Evolutionary conservation across 1,140 invertebrate species (phyloP).

Genomic region (Aphidius gifuensis): DNA sequence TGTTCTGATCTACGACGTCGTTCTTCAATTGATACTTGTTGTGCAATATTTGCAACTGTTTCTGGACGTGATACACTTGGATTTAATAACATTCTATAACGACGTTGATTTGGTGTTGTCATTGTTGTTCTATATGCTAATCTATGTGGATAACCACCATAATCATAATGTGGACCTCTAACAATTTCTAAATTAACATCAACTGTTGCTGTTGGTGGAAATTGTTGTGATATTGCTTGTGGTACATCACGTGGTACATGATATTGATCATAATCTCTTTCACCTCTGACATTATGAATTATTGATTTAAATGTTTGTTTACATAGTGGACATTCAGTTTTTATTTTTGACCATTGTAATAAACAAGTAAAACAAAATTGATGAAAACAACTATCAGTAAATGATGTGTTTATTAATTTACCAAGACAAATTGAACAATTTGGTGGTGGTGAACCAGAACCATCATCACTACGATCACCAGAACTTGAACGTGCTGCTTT

Average conservation of each 20-base stretch:
- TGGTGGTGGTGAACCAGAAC: conserved; percentile 67
- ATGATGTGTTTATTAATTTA: conserved; percentile 81
- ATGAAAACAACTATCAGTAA: conserved; percentile 88
- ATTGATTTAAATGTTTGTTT: conserved; percentile 89
- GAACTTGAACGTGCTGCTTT: conserved; percentile 32
- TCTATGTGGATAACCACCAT: neutral
- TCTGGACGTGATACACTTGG: conserved; percentile 39
- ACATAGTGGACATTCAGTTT: conserved; percentile 90
- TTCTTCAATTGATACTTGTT: conserved; percentile 34
- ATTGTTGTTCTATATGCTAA: conserved; percentile 40
- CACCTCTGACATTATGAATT: conserved; percentile 86
- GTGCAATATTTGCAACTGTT: conserved; percentile 28
- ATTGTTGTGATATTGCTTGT: neutral
- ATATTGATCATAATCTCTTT: conserved; percentile 85
- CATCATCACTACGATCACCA: conserved; percentile 41
- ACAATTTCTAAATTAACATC: conserved; percentile 24
- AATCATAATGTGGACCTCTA: neutral
- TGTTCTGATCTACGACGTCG: conserved; percentile 33
- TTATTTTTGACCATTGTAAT: conserved; percentile 92
- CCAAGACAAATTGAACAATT: conserved; percentile 91
- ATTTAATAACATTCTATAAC: conserved; percentile 33
- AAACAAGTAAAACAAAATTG: conserved; percentile 92
- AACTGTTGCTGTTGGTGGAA: conserved; percentile 24
- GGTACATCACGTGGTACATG: conserved; percentile 55
- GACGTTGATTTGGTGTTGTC: conserved; percentile 29